phyloP scores from a whole-genome alignment of 2,797 vertebrate genomes.

The Platyrinchus mystaceus region DNA sequence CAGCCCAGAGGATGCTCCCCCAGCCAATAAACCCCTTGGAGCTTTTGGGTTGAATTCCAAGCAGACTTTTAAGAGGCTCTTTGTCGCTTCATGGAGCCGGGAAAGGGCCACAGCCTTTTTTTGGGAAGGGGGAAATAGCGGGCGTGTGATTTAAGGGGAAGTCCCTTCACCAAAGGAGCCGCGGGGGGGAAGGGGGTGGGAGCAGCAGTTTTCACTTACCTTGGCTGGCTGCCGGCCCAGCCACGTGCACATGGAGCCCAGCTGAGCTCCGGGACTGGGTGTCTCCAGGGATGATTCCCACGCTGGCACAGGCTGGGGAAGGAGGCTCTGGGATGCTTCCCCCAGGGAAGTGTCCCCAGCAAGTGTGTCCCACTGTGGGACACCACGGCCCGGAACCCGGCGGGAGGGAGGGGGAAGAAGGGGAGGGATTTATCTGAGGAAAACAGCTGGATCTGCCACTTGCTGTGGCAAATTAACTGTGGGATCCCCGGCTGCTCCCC shows the following conservation, averaged over 20 bases:
- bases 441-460: not conserved
- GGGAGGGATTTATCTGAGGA: not conserved
- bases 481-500: not conserved
- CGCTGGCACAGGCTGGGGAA: accelerated
- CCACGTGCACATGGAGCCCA: not conserved
- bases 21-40: not conserved
- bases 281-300: not conserved
- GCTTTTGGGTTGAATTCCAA: not conserved
- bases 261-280: accelerated
- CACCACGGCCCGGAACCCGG: not conserved
- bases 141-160: not conserved
- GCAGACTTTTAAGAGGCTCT: not conserved
- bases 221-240: not conserved
- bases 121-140: not conserved
- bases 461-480: not conserved
- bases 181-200: not conserved
- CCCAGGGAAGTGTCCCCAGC: accelerated
- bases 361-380: accelerated
- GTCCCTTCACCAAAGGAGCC: not conserved
- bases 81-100: not conserved
- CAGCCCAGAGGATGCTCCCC: not conserved
- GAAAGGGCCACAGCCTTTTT: not conserved
- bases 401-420: accelerated
- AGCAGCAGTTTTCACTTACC: constrained; percentile 29
- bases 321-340: not conserved